A percentile compares a stretch with the other conserved stretches of the same genome.
These are phyloP conservation scores for Ditula angustiorana DNA, from an alignment of 2,888 invertebrate genomes.

Conservation along the genomic window DNA sequence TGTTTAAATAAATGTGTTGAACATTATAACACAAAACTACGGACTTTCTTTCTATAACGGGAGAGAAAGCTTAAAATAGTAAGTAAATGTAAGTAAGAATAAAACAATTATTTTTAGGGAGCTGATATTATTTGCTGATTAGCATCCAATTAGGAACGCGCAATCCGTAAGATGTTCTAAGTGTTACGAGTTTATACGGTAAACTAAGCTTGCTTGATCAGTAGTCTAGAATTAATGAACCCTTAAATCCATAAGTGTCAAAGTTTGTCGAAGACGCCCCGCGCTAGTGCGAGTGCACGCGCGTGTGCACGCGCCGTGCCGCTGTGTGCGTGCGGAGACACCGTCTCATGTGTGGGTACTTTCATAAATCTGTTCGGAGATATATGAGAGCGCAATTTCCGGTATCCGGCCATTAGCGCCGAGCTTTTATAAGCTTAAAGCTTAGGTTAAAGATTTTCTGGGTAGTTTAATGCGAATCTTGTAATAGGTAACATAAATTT, in stretches of 20 bases:
- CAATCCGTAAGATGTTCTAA: background rate
- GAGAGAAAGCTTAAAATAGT: background rate
- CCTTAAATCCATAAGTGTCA: slow-evolving; percentile 82
- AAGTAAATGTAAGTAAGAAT: background rate
- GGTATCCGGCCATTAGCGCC: slow-evolving; percentile 94
- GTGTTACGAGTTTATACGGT: background rate
- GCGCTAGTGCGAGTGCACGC: slow-evolving; percentile 55
- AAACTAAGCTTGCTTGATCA: slow-evolving; percentile 52
- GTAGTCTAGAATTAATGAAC: slow-evolving; percentile 74
- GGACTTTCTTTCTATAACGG: no score
- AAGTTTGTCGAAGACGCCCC: slow-evolving; percentile 67
- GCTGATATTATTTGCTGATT: background rate
- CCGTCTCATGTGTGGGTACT: slow-evolving; percentile 88
- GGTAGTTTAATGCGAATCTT: slow-evolving; percentile 86
- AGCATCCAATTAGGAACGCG: no score
- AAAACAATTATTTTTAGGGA: background rate
- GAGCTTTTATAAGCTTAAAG: slow-evolving; percentile 88
- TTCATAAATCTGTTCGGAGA: slow-evolving; percentile 96
- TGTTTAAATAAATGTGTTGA: slow-evolving; percentile 36
- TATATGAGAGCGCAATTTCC: slow-evolving; percentile 96
- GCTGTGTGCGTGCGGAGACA: slow-evolving; percentile 75
- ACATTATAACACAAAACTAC: no score
- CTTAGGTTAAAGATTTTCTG: slow-evolving; percentile 86
- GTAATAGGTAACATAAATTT: slow-evolving; percentile 85
- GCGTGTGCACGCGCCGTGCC: slow-evolving; percentile 48